Evolutionary conservation across 2,113 vertebrate genomes (phyloP).

Genomic region (Rhizomys pruinosus): DNA sequence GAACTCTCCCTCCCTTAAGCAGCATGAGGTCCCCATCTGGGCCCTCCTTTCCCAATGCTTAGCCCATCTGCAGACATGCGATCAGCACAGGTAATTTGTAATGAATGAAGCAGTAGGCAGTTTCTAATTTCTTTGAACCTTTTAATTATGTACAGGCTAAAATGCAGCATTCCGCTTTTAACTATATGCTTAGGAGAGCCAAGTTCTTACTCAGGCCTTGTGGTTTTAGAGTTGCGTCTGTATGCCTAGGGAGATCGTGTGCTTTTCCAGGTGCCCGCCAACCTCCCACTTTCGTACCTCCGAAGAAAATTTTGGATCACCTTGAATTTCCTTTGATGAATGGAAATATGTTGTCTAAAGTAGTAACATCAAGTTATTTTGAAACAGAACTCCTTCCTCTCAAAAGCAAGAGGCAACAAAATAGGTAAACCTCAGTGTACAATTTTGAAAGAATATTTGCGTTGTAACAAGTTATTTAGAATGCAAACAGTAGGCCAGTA

Average conservation of each 20-base stretch:
- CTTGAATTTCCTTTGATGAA: slow-evolving; percentile 62
- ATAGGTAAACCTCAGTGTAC: slow-evolving; percentile 62
- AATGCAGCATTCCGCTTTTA: slow-evolving; percentile 80
- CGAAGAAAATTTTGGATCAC: slow-evolving; percentile 63
- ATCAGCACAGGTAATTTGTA: slow-evolving; percentile 78
- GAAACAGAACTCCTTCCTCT: neutral
- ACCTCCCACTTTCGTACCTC: slow-evolving; percentile 53
- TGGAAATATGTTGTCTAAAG: slow-evolving; percentile 46
- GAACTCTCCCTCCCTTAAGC: slow-evolving; percentile 76
- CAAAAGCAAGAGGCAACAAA: neutral
- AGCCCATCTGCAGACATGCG: slow-evolving; percentile 80
- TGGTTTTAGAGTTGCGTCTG: slow-evolving; percentile 64
- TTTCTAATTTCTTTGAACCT: slow-evolving; percentile 80
- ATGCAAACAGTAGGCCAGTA: neutral
- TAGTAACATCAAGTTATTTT: slow-evolving; percentile 63
- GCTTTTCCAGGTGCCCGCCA: slow-evolving; percentile 41
- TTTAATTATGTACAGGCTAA: slow-evolving; percentile 80
- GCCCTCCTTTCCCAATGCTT: slow-evolving; percentile 77
- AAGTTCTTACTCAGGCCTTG: slow-evolving; percentile 76
- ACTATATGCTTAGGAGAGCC: slow-evolving; percentile 78
- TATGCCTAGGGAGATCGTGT: slow-evolving; percentile 43
- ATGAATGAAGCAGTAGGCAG: slow-evolving; percentile 75
- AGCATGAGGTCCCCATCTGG: slow-evolving; percentile 67
- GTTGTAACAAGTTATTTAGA: slow-evolving; percentile 50
- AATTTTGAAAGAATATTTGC: slow-evolving; percentile 64